A percentile compares a stretch with the other conserved stretches of the same genome.
Conservation (phyloP, 1,140 invertebrate species). For the Wiebesia pumilae region DNA sequence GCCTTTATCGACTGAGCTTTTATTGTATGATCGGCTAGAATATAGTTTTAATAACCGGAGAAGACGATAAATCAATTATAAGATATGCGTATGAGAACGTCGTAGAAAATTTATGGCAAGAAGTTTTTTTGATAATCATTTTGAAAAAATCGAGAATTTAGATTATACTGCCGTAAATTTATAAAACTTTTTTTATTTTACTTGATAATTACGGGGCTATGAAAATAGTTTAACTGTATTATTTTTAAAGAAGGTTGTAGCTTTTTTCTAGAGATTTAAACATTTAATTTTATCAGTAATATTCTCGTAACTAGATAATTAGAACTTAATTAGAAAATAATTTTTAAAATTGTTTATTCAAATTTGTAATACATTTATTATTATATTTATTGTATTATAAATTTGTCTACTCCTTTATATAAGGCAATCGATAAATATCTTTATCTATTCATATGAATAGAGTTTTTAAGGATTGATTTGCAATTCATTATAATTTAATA, state of each 20-base stretch:
- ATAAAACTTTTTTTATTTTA: neutral
- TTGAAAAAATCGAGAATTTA: constrained; percentile 25
- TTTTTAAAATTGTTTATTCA: no score
- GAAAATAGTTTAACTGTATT: neutral
- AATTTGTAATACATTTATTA: no score
- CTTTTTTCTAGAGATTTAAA: neutral
- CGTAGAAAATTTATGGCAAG: constrained; percentile 16
- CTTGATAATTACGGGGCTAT: neutral
- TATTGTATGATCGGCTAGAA: constrained; percentile 41
- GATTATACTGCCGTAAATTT: constrained; percentile 30
- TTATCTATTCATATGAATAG: no score
- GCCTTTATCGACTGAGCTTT: constrained; percentile 37
- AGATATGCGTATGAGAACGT: constrained; percentile 27
- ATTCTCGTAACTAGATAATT: neutral
- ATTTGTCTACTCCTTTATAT: no score
- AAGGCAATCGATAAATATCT: no score
- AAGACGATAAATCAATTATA: constrained; percentile 37
- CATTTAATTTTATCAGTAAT: neutral
- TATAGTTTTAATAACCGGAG: constrained; percentile 48
- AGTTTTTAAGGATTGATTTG: neutral
- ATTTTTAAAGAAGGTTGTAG: neutral
- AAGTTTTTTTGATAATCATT: neutral
- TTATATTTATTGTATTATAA: no score
- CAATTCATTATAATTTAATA: neutral
- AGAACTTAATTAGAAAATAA: no score